A percentile compares a stretch with the other conserved stretches of the same genome.
These are phyloP conservation scores for Poicephalus gulielmi DNA, from an alignment of 2,113 vertebrate genomes.

Conservation along the genomic window DNA sequence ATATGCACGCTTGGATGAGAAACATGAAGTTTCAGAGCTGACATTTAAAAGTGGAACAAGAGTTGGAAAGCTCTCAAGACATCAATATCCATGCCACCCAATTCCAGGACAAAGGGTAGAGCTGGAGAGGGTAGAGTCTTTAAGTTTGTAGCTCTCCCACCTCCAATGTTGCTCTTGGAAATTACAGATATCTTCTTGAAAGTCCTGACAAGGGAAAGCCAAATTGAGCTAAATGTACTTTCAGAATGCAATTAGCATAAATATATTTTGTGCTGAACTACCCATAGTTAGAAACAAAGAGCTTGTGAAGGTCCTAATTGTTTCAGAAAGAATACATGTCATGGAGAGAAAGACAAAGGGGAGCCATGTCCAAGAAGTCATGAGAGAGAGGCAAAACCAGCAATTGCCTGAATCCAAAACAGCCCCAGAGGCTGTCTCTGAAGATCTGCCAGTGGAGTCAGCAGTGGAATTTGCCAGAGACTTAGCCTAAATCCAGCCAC, in stretches of 20 bases:
- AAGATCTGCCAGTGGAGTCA: conserved; percentile 60
- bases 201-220: not conserved
- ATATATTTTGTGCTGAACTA: conserved; percentile 57
- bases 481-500: conserved; percentile 29
- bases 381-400: conserved; percentile 58
- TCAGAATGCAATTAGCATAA: conserved; percentile 52
- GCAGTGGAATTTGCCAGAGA: conserved; percentile 36
- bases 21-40: not conserved
- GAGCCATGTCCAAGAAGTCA: conserved; percentile 61
- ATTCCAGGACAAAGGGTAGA: not conserved
- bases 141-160: not conserved
- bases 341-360: conserved; percentile 58
- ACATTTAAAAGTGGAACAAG: not conserved
- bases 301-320: conserved; percentile 56
- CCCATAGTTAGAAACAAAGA: conserved; percentile 68
- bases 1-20: not conserved
- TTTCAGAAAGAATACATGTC: conserved; percentile 50
- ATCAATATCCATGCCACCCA: not conserved
- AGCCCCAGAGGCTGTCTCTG: conserved; percentile 44
- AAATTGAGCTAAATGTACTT: not conserved
- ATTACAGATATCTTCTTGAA: conserved; percentile 3
- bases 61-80: not conserved
- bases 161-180: not conserved
- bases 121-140: not conserved
- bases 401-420: conserved; percentile 56